Evolutionary conservation across 2,888 invertebrate genomes (phyloP), one percentile per base, ranked within the genome.

Genomic region (Willowsia nigromaculata): DNA sequence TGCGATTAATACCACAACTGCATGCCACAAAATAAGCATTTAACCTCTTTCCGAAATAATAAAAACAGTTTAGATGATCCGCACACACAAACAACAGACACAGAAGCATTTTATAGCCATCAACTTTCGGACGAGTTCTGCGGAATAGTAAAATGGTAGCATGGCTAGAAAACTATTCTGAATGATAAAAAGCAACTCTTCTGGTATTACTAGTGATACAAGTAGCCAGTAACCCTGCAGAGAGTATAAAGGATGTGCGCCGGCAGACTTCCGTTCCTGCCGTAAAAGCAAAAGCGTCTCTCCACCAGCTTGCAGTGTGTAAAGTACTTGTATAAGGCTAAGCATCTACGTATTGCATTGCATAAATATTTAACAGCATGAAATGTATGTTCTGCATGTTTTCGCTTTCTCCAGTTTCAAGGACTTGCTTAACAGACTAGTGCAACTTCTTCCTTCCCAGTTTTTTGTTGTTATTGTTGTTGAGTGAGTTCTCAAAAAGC

Each of bases 181-280:
- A 33, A 65, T 65, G 62, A 15, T 33, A 33, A 33, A 33, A 65
- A 27, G 62, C 33, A 65, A n/a, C n/a, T n/a, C n/a, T n/a, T n/a
- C n/a, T n/a, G n/a, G 62, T 18, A 33, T 30, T 33, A 33, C 15
- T 5, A 33, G 62, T 7, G 33, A 65, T 65, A n/a, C 4, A 30
- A 33, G 22, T 27, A 80, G 56, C 33, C 53, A 68, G 83, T 83
- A 83, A 53, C 85, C 85, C 85, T 85, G 85, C 53, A 62, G 85
- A 76, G 85, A 85, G 30, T 47, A 85, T 76, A 85, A 76, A 85
- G 59, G 76, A 85, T 85, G 85, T 85, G 85, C 74, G 76, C 85
- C 85, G 74, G 74, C 84, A 53, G 62, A 76, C 85, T 85, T 85
- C 85, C 85, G 85, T 47, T 47, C 15, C 33, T 76, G 76, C 76